Evolutionary conservation across 2,888 invertebrate species (phyloP).

Genomic region (Ceriagrion tenellum): DNA sequence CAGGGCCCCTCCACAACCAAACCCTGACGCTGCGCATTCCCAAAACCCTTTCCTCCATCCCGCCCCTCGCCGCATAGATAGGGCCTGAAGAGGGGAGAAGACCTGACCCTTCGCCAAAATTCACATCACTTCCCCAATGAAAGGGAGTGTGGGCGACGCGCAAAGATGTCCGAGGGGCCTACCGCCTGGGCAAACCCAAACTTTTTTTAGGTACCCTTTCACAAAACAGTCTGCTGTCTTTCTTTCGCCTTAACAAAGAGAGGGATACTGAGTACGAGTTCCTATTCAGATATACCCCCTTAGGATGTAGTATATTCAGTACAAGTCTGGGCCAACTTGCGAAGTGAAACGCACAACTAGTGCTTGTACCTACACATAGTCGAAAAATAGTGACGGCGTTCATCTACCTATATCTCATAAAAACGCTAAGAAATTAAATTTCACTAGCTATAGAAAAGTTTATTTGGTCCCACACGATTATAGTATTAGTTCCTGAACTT

Average conservation of each 20-base stretch:
- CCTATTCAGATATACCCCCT: too few relatives aligned
- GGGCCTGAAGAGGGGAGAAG: neutral
- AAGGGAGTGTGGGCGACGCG: neutral
- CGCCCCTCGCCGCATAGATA: neutral
- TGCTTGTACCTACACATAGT: too few relatives aligned
- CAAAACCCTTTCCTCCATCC: neutral
- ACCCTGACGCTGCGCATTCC: neutral
- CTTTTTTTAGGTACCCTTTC: neutral
- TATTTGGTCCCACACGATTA: too few relatives aligned
- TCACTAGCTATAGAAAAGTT: too few relatives aligned
- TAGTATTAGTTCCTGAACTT: too few relatives aligned
- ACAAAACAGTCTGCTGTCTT: neutral
- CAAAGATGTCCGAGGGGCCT: neutral
- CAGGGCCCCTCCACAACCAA: neutral
- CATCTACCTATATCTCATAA: too few relatives aligned
- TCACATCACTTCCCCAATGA: neutral
- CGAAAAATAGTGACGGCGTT: too few relatives aligned
- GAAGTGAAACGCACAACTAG: too few relatives aligned
- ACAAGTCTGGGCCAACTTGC: too few relatives aligned
- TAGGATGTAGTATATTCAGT: too few relatives aligned
- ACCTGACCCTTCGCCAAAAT: neutral
- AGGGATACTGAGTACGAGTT: too few relatives aligned
- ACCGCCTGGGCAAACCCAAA: neutral
- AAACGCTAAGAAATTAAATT: too few relatives aligned
- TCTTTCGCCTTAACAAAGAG: neutral